Conservation (phyloP, 2,888 invertebrate genomes). For the Ischnus inquisitorius region DNA sequence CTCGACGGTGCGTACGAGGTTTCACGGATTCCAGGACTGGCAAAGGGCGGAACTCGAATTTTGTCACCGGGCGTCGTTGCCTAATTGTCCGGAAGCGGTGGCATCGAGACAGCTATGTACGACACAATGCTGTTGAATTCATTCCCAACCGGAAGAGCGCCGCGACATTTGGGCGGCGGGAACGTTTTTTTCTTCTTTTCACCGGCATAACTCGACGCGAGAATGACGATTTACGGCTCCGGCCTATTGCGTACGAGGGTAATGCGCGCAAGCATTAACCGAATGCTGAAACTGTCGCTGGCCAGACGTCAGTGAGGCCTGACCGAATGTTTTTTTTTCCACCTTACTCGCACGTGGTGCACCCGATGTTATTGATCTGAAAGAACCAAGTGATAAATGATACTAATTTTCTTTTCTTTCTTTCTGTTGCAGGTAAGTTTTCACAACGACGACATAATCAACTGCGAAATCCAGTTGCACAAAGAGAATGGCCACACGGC, state of each 20-base stretch:
- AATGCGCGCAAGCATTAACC: slow-evolving; percentile 21
- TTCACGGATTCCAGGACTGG: slow-evolving; percentile 24
- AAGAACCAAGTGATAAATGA: background rate
- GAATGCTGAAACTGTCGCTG: slow-evolving; percentile 14
- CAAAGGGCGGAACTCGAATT: slow-evolving; percentile 32
- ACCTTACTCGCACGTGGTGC: background rate
- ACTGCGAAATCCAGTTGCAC: background rate
- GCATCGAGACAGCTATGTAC: slow-evolving; percentile 45
- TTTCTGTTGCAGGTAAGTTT: background rate
- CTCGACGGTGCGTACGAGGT: slow-evolving; percentile 22
- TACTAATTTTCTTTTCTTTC: background rate
- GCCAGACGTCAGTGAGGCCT: slow-evolving; percentile 33
- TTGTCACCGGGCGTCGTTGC: slow-evolving; percentile 58
- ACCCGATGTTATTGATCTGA: too few species aligned
- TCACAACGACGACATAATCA: background rate
- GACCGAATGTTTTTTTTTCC: background rate
- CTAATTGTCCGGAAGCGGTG: slow-evolving; percentile 67
- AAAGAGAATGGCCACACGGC: too few species aligned
- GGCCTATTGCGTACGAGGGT: background rate
- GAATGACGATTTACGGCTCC: slow-evolving; percentile 57
- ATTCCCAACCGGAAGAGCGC: slow-evolving; percentile 69
- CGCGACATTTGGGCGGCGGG: slow-evolving; percentile 79
- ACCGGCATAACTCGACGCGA: slow-evolving; percentile 26
- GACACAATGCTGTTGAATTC: slow-evolving; percentile 70
- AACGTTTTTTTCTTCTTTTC: slow-evolving; percentile 21